These are phyloP conservation scores for Micrastur ruficollis DNA, from an alignment of 2,797 vertebrate genomes.

Conservation along the genomic window DNA sequence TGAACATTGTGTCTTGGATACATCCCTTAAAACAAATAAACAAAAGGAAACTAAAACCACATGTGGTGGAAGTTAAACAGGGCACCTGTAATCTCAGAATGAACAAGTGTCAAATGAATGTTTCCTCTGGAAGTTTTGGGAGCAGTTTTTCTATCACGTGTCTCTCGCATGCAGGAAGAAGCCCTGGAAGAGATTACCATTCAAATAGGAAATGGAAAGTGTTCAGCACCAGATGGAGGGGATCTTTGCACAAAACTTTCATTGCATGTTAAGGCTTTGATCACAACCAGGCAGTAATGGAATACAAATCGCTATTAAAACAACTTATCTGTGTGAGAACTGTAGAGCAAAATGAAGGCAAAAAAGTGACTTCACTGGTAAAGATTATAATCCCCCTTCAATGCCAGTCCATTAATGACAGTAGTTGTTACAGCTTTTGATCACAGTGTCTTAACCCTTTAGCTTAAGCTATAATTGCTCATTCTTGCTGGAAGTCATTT, in stretches of 20 bases:
- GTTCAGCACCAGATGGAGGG: neutral
- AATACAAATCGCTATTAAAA: neutral
- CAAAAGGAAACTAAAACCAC: constrained; percentile 5
- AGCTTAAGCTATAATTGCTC: neutral
- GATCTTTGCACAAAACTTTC: neutral
- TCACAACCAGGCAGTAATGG: neutral
- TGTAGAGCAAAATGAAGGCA: neutral
- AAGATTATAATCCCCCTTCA: neutral
- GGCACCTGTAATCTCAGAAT: neutral
- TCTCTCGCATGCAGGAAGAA: neutral
- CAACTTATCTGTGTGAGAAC: neutral
- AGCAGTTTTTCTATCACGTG: neutral
- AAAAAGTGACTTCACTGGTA: neutral
- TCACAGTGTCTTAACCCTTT: neutral
- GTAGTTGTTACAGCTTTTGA: neutral
- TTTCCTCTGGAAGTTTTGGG: constrained; percentile 3
- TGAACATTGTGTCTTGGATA: neutral
- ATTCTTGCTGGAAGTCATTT: neutral
- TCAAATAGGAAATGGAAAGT: neutral
- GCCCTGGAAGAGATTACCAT: neutral
- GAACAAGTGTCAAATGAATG: neutral
- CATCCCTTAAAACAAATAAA: neutral
- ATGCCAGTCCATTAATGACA: neutral
- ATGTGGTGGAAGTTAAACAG: neutral
- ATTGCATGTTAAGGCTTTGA: neutral